A percentile compares a stretch with the other conserved stretches of the same genome.
Conservation (phyloP, 1,140 invertebrate species). For the Pemphigus obesinymphae region DNA sequence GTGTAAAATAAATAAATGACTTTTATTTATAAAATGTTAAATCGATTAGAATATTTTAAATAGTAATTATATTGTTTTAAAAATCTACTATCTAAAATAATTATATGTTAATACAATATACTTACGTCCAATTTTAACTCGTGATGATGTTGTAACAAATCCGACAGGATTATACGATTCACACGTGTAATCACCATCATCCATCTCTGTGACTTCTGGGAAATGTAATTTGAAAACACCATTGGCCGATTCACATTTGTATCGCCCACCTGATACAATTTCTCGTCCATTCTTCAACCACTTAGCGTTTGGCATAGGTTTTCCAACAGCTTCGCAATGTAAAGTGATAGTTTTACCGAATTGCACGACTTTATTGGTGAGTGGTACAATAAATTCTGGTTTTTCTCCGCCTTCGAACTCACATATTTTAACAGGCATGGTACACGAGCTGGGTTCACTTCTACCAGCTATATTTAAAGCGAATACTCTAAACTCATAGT, state of each 20-base stretch:
- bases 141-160: conserved; percentile 75
- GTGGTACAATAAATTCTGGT: conserved; percentile 84
- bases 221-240: conserved; percentile 83
- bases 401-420: conserved; percentile 82
- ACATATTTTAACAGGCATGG: conserved; percentile 79
- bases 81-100: too few species aligned
- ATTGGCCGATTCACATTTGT: conserved; percentile 69
- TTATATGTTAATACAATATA: too few species aligned
- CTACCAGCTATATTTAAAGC: conserved; percentile 77
- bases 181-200: conserved; percentile 95
- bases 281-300: conserved; percentile 94
- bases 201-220: conserved; percentile 80
- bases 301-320: conserved; percentile 79
- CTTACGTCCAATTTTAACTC: conserved; percentile 82
- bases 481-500: conserved; percentile 89
- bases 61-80: too few species aligned
- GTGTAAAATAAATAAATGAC: too few species aligned
- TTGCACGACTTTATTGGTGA: conserved; percentile 74
- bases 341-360: conserved; percentile 81
- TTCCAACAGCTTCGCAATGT: conserved; percentile 77
- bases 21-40: too few species aligned
- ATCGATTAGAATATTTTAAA: too few species aligned
- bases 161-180: conserved; percentile 91
- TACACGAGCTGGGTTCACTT: conserved; percentile 82
- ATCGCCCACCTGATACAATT: conserved; percentile 62